A percentile compares a stretch with the other conserved stretches of the same genome.
Evolutionary conservation across 2,888 invertebrate species (phyloP).

Genomic region (Odontomyia ornata): DNA sequence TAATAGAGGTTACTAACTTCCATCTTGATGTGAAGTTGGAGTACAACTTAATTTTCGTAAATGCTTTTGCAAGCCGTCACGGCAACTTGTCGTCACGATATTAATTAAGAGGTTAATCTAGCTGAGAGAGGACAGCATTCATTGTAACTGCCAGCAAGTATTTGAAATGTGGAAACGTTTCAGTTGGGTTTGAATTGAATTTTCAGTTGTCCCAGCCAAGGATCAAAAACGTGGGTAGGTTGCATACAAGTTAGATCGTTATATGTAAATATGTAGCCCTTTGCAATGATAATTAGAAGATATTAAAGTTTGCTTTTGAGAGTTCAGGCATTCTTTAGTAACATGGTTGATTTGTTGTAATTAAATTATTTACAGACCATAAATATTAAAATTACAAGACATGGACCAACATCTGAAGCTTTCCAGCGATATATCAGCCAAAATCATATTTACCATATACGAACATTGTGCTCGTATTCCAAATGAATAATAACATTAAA

Average conservation of each 20-base stretch:
- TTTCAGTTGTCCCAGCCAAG: not conserved
- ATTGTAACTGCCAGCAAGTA: not conserved
- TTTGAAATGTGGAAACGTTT: too few species aligned
- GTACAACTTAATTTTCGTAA: conserved; percentile 43
- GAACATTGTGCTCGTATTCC: conserved; percentile 11
- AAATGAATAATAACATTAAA: conserved; percentile 41
- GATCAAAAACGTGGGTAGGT: not conserved
- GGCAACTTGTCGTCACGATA: conserved; percentile 41
- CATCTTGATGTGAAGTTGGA: conserved; percentile 31
- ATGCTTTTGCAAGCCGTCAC: conserved; percentile 34
- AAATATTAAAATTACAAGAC: not conserved
- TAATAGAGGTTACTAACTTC: conserved; percentile 50
- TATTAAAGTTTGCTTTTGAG: too few species aligned
- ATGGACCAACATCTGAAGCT: not conserved
- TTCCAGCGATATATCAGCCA: conserved; percentile 2
- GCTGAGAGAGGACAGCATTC: not conserved
- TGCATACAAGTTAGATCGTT: too few species aligned
- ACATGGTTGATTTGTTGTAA: not conserved
- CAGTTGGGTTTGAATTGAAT: too few species aligned
- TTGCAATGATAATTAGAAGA: too few species aligned
- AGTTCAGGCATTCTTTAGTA: too few species aligned
- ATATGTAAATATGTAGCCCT: too few species aligned
- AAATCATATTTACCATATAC: conserved; percentile 7
- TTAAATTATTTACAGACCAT: conserved; percentile 1
- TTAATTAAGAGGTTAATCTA: conserved; percentile 33